Evolutionary conservation across 2,113 vertebrate genomes (phyloP), one percentile per base, ranked within the genome.

Genomic region (Rafetus swinhoei): DNA sequence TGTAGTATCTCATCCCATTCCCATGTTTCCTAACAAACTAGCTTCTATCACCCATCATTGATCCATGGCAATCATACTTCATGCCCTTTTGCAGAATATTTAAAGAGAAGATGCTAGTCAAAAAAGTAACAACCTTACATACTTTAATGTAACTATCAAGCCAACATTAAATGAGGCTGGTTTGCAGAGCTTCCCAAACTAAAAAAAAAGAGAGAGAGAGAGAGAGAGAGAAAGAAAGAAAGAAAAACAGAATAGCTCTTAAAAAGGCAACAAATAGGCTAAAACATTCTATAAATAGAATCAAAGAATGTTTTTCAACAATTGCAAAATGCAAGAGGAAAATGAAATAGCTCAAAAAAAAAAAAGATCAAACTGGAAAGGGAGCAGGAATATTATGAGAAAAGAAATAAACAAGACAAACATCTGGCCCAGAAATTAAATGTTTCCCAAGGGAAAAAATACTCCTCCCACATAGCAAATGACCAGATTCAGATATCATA

Each of bases 221-320:
- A 86, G 32, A 45, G 45, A 45, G 5, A 52, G 27, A 92, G 12
- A 81, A 22, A 54, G 14, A 54, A 54, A 10, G 14, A 54, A 54
- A 54, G 90, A 91, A 95, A 86, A 88, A 91, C 88, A 77, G 1
- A 84, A 72, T 69, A 52, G 32, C 39, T 91, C 89, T 91, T 93
- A n/a, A 90, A 24, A 85, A 87, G 52, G 81, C 14, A 69, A 88
- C 0, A 6, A 50, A 76, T 35, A 72, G 29, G 2, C n/a, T 35
- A 91, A 91, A 12, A 1, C 52, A 90, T 53, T 22, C 54, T 21
- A 81, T 39, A 65, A 86, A 88, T 18, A 88, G 79, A 65, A 69
- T 15, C 14, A 0, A 45, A 89, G 35, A 22, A 82, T 74, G 84
- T 13, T 18, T 74, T 50, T 81, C 32, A 22, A 60, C n/a, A 39